A percentile compares a stretch with the other conserved stretches of the same genome.
phyloP scores from a whole-genome alignment of 2,797 vertebrate species.

The Cephalopachus bancanus region DNA sequence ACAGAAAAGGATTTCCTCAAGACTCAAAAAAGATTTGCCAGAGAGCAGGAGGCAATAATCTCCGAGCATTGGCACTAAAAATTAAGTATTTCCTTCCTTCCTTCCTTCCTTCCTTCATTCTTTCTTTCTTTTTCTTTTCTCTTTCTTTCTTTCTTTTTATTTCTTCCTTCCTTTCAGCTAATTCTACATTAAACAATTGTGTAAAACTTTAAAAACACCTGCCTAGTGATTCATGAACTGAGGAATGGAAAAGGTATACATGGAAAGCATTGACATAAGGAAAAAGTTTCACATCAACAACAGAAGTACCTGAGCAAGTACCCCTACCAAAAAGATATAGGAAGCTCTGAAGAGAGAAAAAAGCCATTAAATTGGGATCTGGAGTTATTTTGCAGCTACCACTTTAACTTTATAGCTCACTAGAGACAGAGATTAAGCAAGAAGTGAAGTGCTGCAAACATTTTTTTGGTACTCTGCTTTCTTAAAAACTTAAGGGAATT shows the following conservation, averaged over 20 bases:
- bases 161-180: not conserved
- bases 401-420: not conserved
- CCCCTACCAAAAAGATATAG: not conserved
- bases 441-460: not conserved
- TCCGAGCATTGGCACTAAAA: not conserved
- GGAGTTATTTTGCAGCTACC: conserved; percentile 5
- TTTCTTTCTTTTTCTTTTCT: too few species aligned
- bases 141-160: not conserved
- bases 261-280: not conserved
- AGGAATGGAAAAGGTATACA: not conserved
- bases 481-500: conserved; percentile 28
- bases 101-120: not conserved
- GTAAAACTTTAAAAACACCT: conserved; percentile 5
- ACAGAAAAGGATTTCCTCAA: conserved; percentile 35
- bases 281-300: conserved; percentile 22
- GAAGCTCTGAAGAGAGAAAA: not conserved
- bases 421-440: conserved; percentile 42
- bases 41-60: not conserved
- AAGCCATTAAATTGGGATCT: not conserved
- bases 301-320: not conserved
- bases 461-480: conserved; percentile 40
- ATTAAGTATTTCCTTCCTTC: not conserved
- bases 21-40: not conserved
- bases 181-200: not conserved
- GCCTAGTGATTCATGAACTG: not conserved